phyloP scores from a whole-genome alignment of 92 coral and sea anemone species.

The Umimayanthus kanabou region DNA sequence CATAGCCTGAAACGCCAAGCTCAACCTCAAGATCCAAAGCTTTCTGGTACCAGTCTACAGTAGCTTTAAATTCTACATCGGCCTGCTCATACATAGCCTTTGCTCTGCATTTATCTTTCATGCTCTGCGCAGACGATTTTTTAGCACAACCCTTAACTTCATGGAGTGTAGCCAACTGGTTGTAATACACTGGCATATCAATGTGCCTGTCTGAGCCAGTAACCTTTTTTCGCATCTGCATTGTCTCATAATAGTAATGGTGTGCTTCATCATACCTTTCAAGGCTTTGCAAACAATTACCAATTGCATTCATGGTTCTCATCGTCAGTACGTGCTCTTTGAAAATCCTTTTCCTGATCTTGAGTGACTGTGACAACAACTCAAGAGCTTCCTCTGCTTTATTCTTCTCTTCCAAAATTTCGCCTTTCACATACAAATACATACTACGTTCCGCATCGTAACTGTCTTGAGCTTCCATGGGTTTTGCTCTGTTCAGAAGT shows the following conservation, averaged over 20 bases:
- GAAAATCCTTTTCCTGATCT: slow-evolving; percentile 11
- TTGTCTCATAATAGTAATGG: neutral
- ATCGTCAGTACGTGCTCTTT: neutral
- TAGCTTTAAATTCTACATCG: no score
- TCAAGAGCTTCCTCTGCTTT: neutral
- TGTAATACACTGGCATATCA: slow-evolving; percentile 25
- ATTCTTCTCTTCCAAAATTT: slow-evolving; percentile 9
- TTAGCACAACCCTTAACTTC: slow-evolving; percentile 10
- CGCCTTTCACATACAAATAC: slow-evolving; percentile 16
- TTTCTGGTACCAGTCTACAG: no score
- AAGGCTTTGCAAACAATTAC: slow-evolving; percentile 21
- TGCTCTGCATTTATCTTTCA: no score
- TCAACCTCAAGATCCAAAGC: no score
- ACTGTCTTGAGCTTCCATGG: neutral
- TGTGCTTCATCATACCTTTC: slow-evolving; percentile 29
- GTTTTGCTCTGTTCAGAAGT: neutral
- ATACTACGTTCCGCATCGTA: slow-evolving; percentile 7
- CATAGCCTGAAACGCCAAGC: no score
- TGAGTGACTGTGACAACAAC: neutral
- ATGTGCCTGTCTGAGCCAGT: slow-evolving; percentile 20
- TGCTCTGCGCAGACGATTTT: no score
- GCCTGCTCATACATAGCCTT: no score
- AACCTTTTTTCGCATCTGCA: slow-evolving; percentile 7
- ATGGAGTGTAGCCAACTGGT: slow-evolving; percentile 25
- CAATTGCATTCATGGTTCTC: slow-evolving; percentile 38